A percentile compares a stretch with the other conserved stretches of the same genome.
Evolutionary conservation across 2,797 vertebrate species (phyloP).

Genomic region (Molossus molossus): DNA sequence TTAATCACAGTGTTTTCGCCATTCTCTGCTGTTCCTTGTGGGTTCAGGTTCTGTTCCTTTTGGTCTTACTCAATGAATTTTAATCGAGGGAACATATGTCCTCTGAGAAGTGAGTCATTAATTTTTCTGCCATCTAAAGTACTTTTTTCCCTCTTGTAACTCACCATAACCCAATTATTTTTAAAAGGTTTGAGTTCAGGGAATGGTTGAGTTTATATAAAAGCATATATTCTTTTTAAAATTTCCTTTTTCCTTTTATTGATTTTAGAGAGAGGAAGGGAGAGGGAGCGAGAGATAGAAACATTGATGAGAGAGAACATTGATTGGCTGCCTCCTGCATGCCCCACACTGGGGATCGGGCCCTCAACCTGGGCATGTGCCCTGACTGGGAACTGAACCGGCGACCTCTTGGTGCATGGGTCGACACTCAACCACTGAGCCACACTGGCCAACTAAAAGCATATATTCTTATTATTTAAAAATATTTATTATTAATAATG

Average conservation of each 20-base stretch:
- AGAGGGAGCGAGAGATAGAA: too few relatives aligned
- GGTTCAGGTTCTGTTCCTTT: neutral
- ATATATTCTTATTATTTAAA: neutral
- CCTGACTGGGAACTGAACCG: too few relatives aligned
- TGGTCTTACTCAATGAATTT: neutral
- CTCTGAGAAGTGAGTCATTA: neutral
- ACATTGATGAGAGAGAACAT: too few relatives aligned
- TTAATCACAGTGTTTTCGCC: fast-evolving
- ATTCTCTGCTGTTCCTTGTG: neutral
- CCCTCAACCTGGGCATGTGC: too few relatives aligned
- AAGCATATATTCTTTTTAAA: neutral
- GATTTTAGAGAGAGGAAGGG: too few relatives aligned
- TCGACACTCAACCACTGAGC: too few relatives aligned
- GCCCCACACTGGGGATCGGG: too few relatives aligned
- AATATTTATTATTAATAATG: neutral
- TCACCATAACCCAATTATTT: neutral
- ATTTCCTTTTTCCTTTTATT: too few relatives aligned
- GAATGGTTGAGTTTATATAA: neutral
- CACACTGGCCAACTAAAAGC: neutral
- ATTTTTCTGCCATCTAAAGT: neutral
- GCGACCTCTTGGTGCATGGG: too few relatives aligned
- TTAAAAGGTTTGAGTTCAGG: neutral
- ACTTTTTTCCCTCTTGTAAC: neutral
- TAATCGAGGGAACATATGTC: neutral
- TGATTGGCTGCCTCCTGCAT: too few relatives aligned